Evolutionary conservation across 2,113 vertebrate species (phyloP).

Genomic region (Athene cunicularia): DNA sequence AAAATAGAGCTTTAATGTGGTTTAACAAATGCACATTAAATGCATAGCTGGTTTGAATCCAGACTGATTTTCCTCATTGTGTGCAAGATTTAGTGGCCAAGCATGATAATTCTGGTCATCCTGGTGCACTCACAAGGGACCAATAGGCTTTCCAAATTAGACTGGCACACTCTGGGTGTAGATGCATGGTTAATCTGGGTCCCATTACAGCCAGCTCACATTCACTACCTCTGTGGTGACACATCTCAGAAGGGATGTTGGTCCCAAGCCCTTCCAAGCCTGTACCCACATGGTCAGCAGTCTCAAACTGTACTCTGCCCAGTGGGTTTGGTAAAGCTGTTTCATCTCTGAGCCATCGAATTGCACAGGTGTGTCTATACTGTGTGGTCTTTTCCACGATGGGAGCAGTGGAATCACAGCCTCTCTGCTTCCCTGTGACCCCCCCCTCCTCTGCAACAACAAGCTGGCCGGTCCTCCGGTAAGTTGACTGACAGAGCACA

Average conservation of each 20-base stretch:
- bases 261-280: neutral
- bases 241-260: neutral
- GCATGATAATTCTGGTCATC: neutral
- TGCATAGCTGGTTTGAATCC: neutral
- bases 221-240: neutral
- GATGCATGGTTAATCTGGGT: neutral
- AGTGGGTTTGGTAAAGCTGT: neutral
- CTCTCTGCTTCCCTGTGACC: neutral
- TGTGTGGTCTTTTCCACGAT: neutral
- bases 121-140: neutral
- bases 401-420: neutral
- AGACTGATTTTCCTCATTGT: neutral
- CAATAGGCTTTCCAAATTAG: neutral
- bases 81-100: neutral
- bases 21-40: neutral
- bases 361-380: neutral
- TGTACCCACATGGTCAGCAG: neutral
- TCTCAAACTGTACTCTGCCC: neutral
- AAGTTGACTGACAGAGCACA: neutral
- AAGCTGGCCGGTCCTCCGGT: neutral
- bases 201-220: neutral
- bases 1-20: neutral
- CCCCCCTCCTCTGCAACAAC: neutral
- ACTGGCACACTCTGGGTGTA: neutral
- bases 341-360: neutral